Conservation (phyloP, 2,888 invertebrate genomes). For the Brenthis hecate region DNA sequence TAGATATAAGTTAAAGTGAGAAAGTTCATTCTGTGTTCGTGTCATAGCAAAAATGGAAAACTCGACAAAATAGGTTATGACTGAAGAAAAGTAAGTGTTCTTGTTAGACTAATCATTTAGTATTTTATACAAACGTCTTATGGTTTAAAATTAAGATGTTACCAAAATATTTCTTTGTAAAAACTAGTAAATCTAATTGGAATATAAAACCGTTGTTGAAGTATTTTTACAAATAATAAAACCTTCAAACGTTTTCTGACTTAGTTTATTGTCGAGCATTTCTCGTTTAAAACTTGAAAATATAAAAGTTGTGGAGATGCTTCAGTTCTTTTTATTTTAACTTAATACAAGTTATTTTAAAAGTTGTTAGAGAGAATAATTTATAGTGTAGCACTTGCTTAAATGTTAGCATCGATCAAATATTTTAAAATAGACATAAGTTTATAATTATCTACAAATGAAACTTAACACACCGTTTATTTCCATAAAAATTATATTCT, state of each 20-base stretch:
- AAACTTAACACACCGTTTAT: too few relatives aligned
- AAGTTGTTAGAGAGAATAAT: slow-evolving; percentile 43
- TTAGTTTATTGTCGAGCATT: slow-evolving; percentile 6
- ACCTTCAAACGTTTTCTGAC: slow-evolving; percentile 3
- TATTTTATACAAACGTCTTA: background rate
- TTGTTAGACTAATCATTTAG: background rate
- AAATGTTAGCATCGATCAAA: slow-evolving; percentile 6
- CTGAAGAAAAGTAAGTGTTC: slow-evolving; percentile 30
- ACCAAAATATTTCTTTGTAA: background rate
- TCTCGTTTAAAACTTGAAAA: slow-evolving; percentile 6
- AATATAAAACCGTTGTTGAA: slow-evolving; percentile 6
- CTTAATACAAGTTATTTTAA: slow-evolving; percentile 22
- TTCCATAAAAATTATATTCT: too few relatives aligned
- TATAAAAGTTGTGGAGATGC: slow-evolving; percentile 20
- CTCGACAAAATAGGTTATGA: slow-evolving; percentile 19
- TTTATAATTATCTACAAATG: background rate
- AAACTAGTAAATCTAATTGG: slow-evolving; percentile 1
- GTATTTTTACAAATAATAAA: slow-evolving; percentile 6
- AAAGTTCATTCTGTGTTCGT: background rate
- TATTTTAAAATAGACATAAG: background rate
- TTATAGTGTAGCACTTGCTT: slow-evolving; percentile 33
- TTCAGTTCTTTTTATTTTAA: slow-evolving; percentile 25
- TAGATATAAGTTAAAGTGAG: slow-evolving; percentile 3
- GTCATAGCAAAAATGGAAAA: too few relatives aligned
- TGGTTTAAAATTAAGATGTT: background rate